Conservation (phyloP, 1,140 invertebrate species). For the Penaeus vannamei region DNA sequence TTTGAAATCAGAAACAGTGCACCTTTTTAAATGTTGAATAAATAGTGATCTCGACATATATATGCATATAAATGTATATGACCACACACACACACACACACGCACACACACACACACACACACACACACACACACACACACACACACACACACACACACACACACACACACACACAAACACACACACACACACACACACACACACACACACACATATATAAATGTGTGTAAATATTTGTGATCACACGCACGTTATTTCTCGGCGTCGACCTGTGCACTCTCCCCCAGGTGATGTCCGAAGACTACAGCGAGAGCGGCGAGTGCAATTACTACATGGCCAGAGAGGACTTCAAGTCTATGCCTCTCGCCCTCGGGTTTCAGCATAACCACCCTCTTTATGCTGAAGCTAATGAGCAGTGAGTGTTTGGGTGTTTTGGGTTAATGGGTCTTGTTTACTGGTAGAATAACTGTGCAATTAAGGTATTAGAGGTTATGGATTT, state of each 20-base stretch:
- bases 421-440: not conserved
- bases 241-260: too few relatives aligned
- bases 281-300: constrained; percentile 51
- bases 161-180: not conserved
- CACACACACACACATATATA: constrained; percentile 6
- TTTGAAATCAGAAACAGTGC: too few relatives aligned
- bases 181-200: not conserved
- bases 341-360: constrained; percentile 56
- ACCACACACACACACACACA: not conserved
- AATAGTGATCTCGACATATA: too few relatives aligned
- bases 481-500: too few relatives aligned
- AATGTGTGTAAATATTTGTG: not conserved
- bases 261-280: too few relatives aligned
- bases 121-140: not conserved
- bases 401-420: constrained; percentile 30
- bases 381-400: constrained; percentile 40
- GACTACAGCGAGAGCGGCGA: constrained; percentile 46
- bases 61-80: not conserved
- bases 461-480: too few relatives aligned
- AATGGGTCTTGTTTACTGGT: not conserved
- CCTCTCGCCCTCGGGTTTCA: constrained; percentile 51
- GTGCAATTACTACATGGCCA: constrained; percentile 55
- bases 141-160: not conserved
- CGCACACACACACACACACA: not conserved
- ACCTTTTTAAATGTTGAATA: too few relatives aligned